Evolutionary conservation across 2,113 vertebrate genomes (phyloP).

Genomic region (Callithrix jacchus): DNA sequence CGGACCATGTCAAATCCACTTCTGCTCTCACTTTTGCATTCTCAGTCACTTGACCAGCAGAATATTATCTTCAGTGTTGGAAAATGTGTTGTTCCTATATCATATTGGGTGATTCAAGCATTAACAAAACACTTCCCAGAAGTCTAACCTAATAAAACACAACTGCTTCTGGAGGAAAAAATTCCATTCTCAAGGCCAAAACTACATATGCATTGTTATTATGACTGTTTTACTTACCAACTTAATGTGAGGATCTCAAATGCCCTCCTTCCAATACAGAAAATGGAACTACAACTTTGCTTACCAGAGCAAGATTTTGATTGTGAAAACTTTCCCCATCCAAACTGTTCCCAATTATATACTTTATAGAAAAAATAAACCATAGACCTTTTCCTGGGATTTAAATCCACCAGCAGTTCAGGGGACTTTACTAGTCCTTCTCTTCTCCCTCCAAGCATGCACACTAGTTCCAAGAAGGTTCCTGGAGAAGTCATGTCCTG

Average conservation of each 20-base stretch:
- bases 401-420: background rate
- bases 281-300: background rate
- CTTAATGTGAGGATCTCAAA: background rate
- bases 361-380: background rate
- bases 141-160: background rate
- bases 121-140: background rate
- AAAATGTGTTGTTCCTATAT: constrained; percentile 3
- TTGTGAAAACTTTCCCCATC: background rate
- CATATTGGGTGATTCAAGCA: background rate
- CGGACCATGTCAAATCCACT: background rate
- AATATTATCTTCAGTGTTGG: background rate
- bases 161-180: background rate
- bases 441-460: background rate
- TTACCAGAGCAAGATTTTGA: background rate
- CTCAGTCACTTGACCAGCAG: background rate
- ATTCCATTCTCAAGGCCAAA: background rate
- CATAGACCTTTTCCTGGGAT: background rate
- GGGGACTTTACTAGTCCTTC: background rate
- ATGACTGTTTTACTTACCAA: background rate
- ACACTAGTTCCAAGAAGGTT: background rate
- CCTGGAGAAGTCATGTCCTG: background rate
- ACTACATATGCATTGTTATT: background rate
- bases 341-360: background rate
- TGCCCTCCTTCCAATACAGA: background rate
- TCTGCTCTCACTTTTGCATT: background rate